Evolutionary conservation across 2,888 invertebrate genomes (phyloP), one percentile per base, ranked within the genome.

Genomic region (Ophion ventricosus): DNA sequence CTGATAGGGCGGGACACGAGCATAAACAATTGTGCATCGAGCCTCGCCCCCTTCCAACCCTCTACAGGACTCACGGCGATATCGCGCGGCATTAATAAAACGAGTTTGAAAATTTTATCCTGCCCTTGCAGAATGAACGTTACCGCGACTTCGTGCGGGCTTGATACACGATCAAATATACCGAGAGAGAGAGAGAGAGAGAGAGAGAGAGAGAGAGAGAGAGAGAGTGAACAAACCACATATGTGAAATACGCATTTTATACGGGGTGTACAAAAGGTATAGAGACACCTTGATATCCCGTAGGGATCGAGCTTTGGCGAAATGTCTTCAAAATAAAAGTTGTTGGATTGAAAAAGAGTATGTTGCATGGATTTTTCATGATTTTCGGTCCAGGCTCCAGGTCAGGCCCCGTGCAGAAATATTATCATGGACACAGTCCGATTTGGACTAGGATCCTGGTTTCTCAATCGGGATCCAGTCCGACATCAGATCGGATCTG

Each of bases 1-100:
- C 89, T 90, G 92, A 92, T 92, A 91, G 92, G 92, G 92, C 92
- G 92, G 92, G 91, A 92, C 92, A 90, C 90, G 91, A 82, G 91
- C 92, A 92, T 92, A 93, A 92, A 93, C 92, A 92, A 93, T 92
- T 92, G 92, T 88, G 89, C 83, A 82, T 88, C 89, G 89, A 89
- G 91, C 92, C 92, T 92, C 92, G 92, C 93, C 93, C 91, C 92
- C 90, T 90, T 85, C 89, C 91, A 90, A 90, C 90, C 89, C 88
- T 88, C 87, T 87, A 85, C 88, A 89, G 88, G 85, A 87, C 87
- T 87, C 85, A 74, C 78, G 81, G 77, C 74, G 67, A 85, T 85
- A 85, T 86, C 84, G 66, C 84, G 66, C 23, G 40, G 69, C 35
- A 69, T 69, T 69, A 82, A 82, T 78, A 82, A 82, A 82, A 82